These are phyloP conservation scores for Proterorhinus semilunaris DNA, from an alignment of 2,113 vertebrate species.

Conservation along the genomic window DNA sequence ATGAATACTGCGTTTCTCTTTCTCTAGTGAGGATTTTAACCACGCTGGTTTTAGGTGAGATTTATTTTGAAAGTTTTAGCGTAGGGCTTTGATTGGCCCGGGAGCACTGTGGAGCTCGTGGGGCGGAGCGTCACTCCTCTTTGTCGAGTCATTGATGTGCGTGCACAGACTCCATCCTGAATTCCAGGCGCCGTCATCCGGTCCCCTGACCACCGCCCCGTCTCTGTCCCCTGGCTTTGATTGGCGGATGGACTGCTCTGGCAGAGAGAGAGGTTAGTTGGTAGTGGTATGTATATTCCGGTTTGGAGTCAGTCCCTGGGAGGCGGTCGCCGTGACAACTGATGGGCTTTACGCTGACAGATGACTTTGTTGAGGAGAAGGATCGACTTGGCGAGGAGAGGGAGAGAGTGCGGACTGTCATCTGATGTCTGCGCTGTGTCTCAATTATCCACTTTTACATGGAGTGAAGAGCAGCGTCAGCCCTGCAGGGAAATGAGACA, in stretches of 20 bases:
- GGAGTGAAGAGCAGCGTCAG: neutral
- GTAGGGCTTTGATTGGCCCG: too few species aligned
- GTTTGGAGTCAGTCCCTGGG: slow-evolving; percentile 33
- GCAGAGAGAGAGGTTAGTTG: slow-evolving; percentile 36
- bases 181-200: too few species aligned
- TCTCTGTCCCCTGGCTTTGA: slow-evolving; percentile 26
- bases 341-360: slow-evolving; percentile 64
- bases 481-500: neutral
- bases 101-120: too few species aligned
- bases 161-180: too few species aligned
- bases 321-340: slow-evolving; percentile 53
- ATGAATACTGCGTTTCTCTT: too few species aligned
- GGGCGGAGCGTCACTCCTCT: too few species aligned
- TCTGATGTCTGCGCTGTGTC: slow-evolving; percentile 30
- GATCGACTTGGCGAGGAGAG: slow-evolving; percentile 1
- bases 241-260: slow-evolving; percentile 57
- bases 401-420: slow-evolving; percentile 22
- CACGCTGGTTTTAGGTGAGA: too few species aligned
- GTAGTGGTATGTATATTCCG: slow-evolving; percentile 55
- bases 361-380: slow-evolving; percentile 48
- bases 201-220: neutral
- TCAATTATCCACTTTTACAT: slow-evolving; percentile 37
- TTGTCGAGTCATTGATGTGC: too few species aligned
- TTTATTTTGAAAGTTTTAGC: too few species aligned
- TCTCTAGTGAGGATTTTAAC: too few species aligned